Conservation (phyloP, 2,797 vertebrate genomes). For the Micropoecilia bifurca region DNA sequence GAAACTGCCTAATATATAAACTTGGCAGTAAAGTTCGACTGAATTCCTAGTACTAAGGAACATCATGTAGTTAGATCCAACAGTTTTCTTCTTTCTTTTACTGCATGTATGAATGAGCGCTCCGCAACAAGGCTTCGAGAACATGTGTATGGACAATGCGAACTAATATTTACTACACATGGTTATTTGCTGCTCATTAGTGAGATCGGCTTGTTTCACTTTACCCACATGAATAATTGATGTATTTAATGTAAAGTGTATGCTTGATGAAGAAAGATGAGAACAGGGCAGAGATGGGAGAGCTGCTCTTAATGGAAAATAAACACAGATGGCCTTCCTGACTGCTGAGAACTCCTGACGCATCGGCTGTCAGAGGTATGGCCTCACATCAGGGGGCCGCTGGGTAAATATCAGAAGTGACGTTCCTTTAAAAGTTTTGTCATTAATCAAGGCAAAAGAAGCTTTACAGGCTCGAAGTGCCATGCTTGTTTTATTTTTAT, state of each 20-base stretch:
- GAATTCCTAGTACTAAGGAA: slow-evolving; percentile 21
- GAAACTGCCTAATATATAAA: slow-evolving; percentile 13
- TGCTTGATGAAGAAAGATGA: slow-evolving; percentile 40
- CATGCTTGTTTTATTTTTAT: slow-evolving; percentile 44
- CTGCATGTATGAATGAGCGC: not conserved
- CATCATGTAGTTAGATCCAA: slow-evolving; percentile 34
- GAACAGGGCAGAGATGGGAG: slow-evolving; percentile 40
- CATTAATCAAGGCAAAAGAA: slow-evolving; percentile 46
- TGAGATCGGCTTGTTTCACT: slow-evolving; percentile 24
- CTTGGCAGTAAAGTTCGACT: slow-evolving; percentile 32
- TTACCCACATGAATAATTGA: slow-evolving; percentile 56
- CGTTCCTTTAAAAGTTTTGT: slow-evolving; percentile 55
- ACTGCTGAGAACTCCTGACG: slow-evolving; percentile 58
- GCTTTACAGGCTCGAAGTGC: slow-evolving; percentile 49
- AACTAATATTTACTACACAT: slow-evolving; percentile 10
- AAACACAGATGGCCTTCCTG: slow-evolving; percentile 65
- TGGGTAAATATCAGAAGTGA: slow-evolving; percentile 54
- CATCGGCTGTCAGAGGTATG: slow-evolving; percentile 38
- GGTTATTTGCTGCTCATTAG: slow-evolving; percentile 17
- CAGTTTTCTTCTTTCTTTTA: not conserved
- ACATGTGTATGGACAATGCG: slow-evolving; percentile 1
- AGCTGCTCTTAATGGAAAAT: slow-evolving; percentile 65
- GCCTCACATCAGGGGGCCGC: slow-evolving; percentile 28
- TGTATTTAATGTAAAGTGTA: slow-evolving; percentile 46
- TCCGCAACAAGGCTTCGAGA: slow-evolving; percentile 1